These are phyloP conservation scores for Ariolimax columbianus DNA, from an alignment of 2,888 invertebrate genomes.

Conservation along the genomic window DNA sequence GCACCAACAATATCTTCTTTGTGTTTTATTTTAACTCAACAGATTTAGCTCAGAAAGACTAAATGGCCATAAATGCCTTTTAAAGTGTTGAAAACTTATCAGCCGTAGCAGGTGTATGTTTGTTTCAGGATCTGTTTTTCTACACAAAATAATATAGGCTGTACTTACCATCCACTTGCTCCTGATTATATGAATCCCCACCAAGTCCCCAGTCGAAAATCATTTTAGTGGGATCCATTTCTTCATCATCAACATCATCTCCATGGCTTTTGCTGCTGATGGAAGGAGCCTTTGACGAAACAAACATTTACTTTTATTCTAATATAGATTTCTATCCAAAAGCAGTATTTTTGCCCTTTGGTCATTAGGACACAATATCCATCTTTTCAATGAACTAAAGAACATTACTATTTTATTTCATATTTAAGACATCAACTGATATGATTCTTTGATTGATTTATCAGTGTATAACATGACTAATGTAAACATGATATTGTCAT, in stretches of 20 bases:
- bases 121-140: no score
- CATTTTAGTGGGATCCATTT: conserved; percentile 80
- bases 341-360: no score
- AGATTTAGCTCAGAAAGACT: no score
- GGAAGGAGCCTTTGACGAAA: conserved; percentile 85
- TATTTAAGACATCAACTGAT: background rate
- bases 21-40: no score
- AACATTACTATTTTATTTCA: background rate
- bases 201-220: conserved; percentile 85
- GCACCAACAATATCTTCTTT: no score
- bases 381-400: no score
- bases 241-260: conserved; percentile 83
- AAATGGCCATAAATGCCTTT: no score
- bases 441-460: background rate
- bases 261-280: conserved; percentile 86
- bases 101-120: no score
- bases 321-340: no score
- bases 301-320: no score
- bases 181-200: conserved; percentile 92
- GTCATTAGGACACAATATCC: no score
- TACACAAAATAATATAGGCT: background rate
- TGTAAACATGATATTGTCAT: background rate
- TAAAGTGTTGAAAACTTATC: no score
- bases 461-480: background rate
- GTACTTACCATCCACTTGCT: conserved; percentile 92